Base-by-base conservation (phyloP, 2,888 invertebrate genomes). In the Acrobasis repandana region DNA sequence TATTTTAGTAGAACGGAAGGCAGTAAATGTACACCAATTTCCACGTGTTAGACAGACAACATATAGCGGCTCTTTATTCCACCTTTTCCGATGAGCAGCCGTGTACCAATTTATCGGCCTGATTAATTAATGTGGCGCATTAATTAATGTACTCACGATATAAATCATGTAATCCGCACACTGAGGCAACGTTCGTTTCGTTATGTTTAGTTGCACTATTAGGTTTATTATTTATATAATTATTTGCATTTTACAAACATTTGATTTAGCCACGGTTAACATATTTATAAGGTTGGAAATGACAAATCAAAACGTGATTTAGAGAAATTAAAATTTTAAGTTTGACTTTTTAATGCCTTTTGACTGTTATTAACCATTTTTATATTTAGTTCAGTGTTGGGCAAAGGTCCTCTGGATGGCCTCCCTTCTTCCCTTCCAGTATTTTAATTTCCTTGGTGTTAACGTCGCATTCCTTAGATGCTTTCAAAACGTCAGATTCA, bases 61-160 rank as follows among this genome's bases (percentile, higher is more conserved):
- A 47, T 33, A 57, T 47, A 57, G 56, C 48, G 9, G 34, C 58
- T 58, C 58, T 58, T 58, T 58, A 58, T 48, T 38, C 46, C 48
- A 58, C 58, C 34, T 58, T 57, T 58, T 58, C 34, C 58, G 14
- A 34, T 48, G 47, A 49, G n/a, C 48, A 33, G 48, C 56, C 58
- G 34, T 33, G 58, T 48, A 58, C 34, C 48, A 58, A 58, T 58
- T 58, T 58, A 58, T 58, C 33, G 58, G 16, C 16, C 58, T 48
- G 48, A 58, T 58, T 58, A 48, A 58, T 58, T 58, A 36, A 48
- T 34, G 58, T 58, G 48, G 34, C 11, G n/a, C 58, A 48, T 58
- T 58, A 58, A 58, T 58, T 58, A 58, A 58, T 58, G 47, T 54
- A 54, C 58, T 58, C 48, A 49, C 58, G 18, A 15, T 58, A 58